Evolutionary conservation across 2,797 vertebrate genomes (phyloP).

Genomic region (Chanos chanos): DNA sequence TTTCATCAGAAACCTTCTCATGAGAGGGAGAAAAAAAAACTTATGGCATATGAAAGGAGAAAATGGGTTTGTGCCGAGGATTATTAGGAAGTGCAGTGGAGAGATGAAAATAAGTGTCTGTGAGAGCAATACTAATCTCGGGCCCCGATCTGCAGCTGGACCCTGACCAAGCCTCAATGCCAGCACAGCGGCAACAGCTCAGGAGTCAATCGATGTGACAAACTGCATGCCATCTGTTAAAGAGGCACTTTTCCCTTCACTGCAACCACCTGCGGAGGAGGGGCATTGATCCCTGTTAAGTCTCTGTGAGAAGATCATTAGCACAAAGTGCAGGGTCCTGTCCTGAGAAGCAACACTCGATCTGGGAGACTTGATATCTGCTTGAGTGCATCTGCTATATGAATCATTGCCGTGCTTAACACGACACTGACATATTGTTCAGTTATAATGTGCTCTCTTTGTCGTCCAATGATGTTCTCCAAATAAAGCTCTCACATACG

Average conservation of each 20-base stretch:
- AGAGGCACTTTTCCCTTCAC: constrained; percentile 28
- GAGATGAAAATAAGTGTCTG: constrained; percentile 29
- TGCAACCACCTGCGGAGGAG: constrained; percentile 31
- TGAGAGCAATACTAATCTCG: constrained; percentile 30
- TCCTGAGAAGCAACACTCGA: constrained; percentile 15
- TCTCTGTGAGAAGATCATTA: constrained; percentile 41
- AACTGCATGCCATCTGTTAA: constrained; percentile 49
- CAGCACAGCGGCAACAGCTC: constrained; percentile 24
- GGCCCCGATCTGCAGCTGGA: constrained; percentile 40
- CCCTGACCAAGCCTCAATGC: constrained; percentile 33
- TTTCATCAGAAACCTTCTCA: constrained; percentile 14
- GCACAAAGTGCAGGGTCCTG: constrained; percentile 14
- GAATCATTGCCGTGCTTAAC: background rate
- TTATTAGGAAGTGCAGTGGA: constrained; percentile 17
- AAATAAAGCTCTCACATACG: too few relatives aligned
- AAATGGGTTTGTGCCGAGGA: constrained; percentile 1
- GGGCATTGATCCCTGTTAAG: constrained; percentile 43
- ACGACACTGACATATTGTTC: background rate
- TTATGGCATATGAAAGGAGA: constrained; percentile 19
- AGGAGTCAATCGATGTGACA: constrained; percentile 50
- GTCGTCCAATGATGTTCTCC: too few relatives aligned
- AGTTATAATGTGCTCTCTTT: too few relatives aligned
- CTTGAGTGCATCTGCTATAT: background rate
- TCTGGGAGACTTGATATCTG: constrained; percentile 3
- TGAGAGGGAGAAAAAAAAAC: constrained; percentile 8